Conservation (phyloP, 2,888 invertebrate genomes). For the Silvanus unidentatus region DNA sequence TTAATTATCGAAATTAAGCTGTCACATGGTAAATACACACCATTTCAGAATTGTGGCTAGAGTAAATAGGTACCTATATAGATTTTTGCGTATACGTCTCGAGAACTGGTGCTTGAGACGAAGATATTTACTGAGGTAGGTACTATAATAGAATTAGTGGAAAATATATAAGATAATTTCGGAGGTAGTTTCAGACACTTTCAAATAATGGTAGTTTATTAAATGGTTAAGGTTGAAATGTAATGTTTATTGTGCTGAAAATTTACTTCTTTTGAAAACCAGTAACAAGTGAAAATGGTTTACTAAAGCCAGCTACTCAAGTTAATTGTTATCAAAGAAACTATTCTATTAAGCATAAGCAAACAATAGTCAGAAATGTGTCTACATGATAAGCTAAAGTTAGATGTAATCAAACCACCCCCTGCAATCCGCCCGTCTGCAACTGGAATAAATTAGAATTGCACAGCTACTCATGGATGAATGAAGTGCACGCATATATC, state of each 20-base stretch:
- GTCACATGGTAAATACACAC: no score
- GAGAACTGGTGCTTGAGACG: no score
- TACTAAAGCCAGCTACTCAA: no score
- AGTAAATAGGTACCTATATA: no score
- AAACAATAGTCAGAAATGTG: slow-evolving; percentile 17
- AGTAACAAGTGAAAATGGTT: slow-evolving; percentile 1
- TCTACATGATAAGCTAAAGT: slow-evolving; percentile 19
- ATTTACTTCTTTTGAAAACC: slow-evolving; percentile 3
- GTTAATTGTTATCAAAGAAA: slow-evolving; percentile 19
- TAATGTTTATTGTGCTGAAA: not conserved
- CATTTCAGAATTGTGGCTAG: no score
- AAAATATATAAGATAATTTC: no score
- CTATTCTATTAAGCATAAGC: slow-evolving; percentile 19
- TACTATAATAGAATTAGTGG: no score
- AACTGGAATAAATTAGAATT: slow-evolving; percentile 18
- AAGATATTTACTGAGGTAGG: no score
- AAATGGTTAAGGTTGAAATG: no score
- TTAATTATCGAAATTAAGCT: not conserved
- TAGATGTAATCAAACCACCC: slow-evolving; percentile 18
- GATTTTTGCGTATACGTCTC: no score
- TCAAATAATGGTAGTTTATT: not conserved
- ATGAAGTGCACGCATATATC: slow-evolving; percentile 9
- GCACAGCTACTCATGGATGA: slow-evolving; percentile 5
- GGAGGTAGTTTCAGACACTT: not conserved
- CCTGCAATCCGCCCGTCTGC: slow-evolving; percentile 17